Evolutionary conservation across 1,140 invertebrate genomes (phyloP).

Genomic region (Drosophila tristis): DNA sequence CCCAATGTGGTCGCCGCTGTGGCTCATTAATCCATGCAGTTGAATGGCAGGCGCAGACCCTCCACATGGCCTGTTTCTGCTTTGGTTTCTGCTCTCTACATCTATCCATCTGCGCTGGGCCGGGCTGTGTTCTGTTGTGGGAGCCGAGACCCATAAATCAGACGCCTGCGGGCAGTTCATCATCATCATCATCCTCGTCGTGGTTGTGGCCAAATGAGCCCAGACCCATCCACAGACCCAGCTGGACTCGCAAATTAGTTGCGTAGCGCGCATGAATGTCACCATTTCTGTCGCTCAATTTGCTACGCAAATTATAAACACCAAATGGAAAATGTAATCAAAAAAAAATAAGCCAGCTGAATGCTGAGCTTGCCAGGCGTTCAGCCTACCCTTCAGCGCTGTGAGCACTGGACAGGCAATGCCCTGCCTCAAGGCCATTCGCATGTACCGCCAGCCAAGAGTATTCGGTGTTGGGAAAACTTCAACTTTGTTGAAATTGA

Average conservation of each 20-base stretch:
- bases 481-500: slow-evolving; percentile 71
- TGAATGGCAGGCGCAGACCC: slow-evolving; percentile 53
- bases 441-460: slow-evolving; percentile 7
- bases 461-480: slow-evolving; percentile 21
- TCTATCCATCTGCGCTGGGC: slow-evolving; percentile 5
- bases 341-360: slow-evolving; percentile 20
- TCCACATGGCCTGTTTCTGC: slow-evolving; percentile 53
- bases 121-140: not conserved
- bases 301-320: slow-evolving; percentile 78
- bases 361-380: no score
- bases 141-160: slow-evolving; percentile 62
- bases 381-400: not conserved
- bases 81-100: slow-evolving; percentile 41
- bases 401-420: slow-evolving; percentile 1
- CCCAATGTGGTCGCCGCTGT: slow-evolving; percentile 61
- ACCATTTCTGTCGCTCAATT: slow-evolving; percentile 74
- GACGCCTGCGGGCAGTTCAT: slow-evolving; percentile 68
- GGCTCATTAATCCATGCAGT: slow-evolving; percentile 79
- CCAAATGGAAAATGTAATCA: slow-evolving; percentile 70
- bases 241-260: slow-evolving; percentile 65
- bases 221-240: slow-evolving; percentile 1
- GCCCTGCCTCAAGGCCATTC: slow-evolving; percentile 17
- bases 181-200: slow-evolving; percentile 52
- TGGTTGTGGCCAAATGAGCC: slow-evolving; percentile 26
- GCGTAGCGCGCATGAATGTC: slow-evolving; percentile 61